A percentile compares a stretch with the other conserved stretches of the same genome.
Conservation (phyloP, 2,797 vertebrate species). For the Darevskia mixta region DNA sequence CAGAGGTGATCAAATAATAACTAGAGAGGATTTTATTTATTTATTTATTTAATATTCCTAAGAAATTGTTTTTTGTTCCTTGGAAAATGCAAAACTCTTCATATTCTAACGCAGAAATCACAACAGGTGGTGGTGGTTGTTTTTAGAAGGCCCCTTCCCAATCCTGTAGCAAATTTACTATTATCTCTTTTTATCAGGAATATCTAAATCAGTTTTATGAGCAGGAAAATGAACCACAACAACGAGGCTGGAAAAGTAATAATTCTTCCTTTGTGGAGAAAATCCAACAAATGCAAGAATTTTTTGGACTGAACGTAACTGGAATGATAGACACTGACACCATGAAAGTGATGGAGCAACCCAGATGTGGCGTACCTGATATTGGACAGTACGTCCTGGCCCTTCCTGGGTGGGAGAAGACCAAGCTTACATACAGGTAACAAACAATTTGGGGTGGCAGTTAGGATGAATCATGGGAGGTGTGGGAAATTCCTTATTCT, state of each 20-base stretch:
- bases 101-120: background rate
- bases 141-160: background rate
- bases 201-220: constrained; percentile 88
- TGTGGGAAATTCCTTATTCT: too few relatives aligned
- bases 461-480: too few relatives aligned
- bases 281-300: constrained; percentile 90
- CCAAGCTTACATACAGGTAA: constrained; percentile 91
- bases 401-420: constrained; percentile 82
- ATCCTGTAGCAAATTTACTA: background rate
- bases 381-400: constrained; percentile 78
- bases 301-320: constrained; percentile 86
- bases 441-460: background rate
- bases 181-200: constrained; percentile 72
- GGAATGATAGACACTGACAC: constrained; percentile 85
- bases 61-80: background rate
- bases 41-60: background rate
- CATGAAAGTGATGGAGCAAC: constrained; percentile 87
- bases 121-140: background rate
- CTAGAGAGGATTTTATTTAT: background rate
- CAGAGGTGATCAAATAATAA: background rate
- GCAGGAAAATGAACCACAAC: constrained; percentile 73
- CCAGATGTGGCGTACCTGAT: constrained; percentile 91
- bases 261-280: constrained; percentile 71
- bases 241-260: constrained; percentile 69
- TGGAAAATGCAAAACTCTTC: background rate